Evolutionary conservation across 2,888 invertebrate genomes (phyloP).

Genomic region (Toxonevra muliebris): DNA sequence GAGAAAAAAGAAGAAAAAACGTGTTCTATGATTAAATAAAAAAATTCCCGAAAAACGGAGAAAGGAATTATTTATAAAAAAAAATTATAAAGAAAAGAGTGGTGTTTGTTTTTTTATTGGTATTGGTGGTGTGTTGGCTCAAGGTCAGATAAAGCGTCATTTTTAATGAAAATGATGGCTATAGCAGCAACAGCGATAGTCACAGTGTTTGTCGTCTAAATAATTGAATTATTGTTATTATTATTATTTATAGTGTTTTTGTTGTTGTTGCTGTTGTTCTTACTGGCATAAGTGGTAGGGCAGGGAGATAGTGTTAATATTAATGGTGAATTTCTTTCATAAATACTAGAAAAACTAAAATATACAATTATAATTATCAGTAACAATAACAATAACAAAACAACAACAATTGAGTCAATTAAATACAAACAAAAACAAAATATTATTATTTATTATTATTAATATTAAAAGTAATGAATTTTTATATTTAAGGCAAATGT

Average conservation of each 20-base stretch:
- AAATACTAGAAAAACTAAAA: too few species aligned
- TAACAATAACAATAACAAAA: slow-evolving; percentile 11
- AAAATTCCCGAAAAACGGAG: not conserved
- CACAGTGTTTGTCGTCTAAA: not conserved
- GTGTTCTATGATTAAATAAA: not conserved
- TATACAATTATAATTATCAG: too few species aligned
- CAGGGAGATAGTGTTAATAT: too few species aligned
- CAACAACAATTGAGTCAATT: slow-evolving; percentile 1
- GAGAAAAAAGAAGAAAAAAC: not conserved
- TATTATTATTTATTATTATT: slow-evolving; percentile 2
- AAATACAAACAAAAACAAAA: slow-evolving; percentile 6
- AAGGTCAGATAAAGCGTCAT: slow-evolving; percentile 55
- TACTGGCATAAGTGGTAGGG: too few species aligned
- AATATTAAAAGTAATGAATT: not conserved
- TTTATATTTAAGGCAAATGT: slow-evolving; percentile 34
- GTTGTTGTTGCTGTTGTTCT: too few species aligned
- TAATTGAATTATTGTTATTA: not conserved
- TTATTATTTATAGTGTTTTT: not conserved
- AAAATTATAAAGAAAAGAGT: not conserved
- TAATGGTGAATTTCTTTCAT: too few species aligned
- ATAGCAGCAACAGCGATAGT: slow-evolving; percentile 33
- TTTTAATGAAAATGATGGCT: slow-evolving; percentile 51
- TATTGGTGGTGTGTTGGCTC: slow-evolving; percentile 41
- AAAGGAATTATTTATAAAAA: not conserved
- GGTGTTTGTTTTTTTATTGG: not conserved